Evolutionary conservation across 2,797 vertebrate species (phyloP).

Genomic region (Fringilla coelebs): DNA sequence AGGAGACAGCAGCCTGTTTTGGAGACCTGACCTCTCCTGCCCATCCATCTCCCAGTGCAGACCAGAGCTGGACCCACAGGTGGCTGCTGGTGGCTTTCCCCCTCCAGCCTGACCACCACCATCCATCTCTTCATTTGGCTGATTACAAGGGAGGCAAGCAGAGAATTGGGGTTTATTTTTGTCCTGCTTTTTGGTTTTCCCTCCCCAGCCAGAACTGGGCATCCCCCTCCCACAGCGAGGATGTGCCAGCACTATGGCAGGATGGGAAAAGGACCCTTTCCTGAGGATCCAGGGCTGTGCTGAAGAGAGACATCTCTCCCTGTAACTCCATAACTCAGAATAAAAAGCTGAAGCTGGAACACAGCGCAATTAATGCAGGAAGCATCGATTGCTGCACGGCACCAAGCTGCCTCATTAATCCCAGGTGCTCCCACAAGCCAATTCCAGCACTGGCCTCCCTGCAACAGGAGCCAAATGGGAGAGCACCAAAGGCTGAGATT

Average conservation of each 20-base stretch:
- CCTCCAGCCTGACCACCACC: background rate
- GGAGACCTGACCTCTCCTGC: background rate
- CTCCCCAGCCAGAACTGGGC: background rate
- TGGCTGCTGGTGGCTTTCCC: background rate
- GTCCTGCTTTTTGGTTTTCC: background rate
- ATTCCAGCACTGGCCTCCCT: constrained; percentile 36
- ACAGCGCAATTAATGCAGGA: constrained; percentile 70
- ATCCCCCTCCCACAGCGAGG: accelerated
- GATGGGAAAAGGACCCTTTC: background rate
- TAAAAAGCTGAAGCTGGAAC: constrained; percentile 63
- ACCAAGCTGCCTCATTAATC: constrained; percentile 79
- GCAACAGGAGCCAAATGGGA: constrained; percentile 9
- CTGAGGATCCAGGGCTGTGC: background rate
- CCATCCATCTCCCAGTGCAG: background rate
- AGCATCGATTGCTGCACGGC: constrained; percentile 73
- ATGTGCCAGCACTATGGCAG: accelerated
- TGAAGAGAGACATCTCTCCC: constrained; percentile 63
- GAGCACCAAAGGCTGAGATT: constrained; percentile 58
- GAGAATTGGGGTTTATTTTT: background rate
- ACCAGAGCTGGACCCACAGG: background rate
- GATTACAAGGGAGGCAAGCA: background rate
- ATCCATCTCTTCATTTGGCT: background rate
- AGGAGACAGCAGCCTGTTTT: background rate
- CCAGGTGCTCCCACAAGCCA: constrained; percentile 71
- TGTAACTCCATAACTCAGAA: constrained; percentile 69